These are phyloP conservation scores for Diarsia dahlii DNA, from an alignment of 2,888 invertebrate genomes.

Conservation along the genomic window DNA sequence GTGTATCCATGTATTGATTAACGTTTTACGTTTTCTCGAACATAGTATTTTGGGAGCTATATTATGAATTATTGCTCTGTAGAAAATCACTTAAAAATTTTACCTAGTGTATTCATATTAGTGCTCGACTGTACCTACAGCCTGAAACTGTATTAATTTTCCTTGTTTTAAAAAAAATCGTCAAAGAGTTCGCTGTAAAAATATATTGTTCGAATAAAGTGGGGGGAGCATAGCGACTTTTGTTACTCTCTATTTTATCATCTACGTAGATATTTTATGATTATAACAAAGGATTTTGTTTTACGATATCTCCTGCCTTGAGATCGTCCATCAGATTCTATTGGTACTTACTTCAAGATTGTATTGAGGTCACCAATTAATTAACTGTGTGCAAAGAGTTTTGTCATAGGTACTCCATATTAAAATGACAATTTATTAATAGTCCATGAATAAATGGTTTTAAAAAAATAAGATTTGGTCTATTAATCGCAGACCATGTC, in stretches of 20 bases:
- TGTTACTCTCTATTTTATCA: slow-evolving; percentile 20
- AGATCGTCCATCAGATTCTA: neutral
- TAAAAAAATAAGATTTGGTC: neutral
- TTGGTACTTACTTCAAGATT: neutral
- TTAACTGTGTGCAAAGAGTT: neutral
- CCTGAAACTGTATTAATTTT: neutral
- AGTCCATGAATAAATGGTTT: neutral
- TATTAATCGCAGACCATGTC: neutral
- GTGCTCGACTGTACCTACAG: neutral
- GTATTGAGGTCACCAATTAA: slow-evolving; percentile 6
- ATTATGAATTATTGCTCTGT: neutral
- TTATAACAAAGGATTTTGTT: slow-evolving; percentile 16
- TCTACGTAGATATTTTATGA: slow-evolving; percentile 13
- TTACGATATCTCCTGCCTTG: neutral
- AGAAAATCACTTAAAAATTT: neutral
- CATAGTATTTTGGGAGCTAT: neutral
- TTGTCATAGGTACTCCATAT: neutral
- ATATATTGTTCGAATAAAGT: slow-evolving; percentile 25
- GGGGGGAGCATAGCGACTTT: slow-evolving; percentile 9
- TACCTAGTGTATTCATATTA: neutral
- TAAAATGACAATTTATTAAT: neutral
- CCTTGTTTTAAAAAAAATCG: neutral
- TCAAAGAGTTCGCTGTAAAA: slow-evolving; percentile 14
- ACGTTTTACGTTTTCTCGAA: neutral
- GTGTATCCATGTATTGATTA: neutral